Conservation (phyloP, 2,113 vertebrate species). For the Trogon melanurus region DNA sequence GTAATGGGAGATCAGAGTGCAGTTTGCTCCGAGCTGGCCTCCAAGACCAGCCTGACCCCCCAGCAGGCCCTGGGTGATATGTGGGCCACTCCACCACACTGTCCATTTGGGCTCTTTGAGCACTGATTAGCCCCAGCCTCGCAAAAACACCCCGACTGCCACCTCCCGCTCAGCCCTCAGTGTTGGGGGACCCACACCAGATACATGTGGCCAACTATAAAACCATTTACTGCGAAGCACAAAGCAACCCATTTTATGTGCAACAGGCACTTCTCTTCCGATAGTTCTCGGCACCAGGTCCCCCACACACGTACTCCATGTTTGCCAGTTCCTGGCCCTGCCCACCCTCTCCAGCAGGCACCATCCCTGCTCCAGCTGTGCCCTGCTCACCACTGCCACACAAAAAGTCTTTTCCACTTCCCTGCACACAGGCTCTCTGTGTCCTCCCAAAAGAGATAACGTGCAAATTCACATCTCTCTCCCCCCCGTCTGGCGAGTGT, state of each 20-base stretch:
- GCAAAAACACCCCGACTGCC: neutral
- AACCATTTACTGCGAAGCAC: neutral
- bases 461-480: neutral
- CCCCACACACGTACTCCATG: fast-evolving
- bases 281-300: fast-evolving
- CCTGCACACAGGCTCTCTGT: neutral
- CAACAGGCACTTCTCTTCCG: neutral
- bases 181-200: neutral
- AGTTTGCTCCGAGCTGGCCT: neutral
- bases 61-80: neutral
- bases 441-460: neutral
- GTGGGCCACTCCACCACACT: neutral
- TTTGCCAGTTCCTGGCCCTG: neutral
- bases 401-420: neutral
- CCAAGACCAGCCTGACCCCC: neutral
- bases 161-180: neutral
- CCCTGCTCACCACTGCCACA: neutral
- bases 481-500: neutral
- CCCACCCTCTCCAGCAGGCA: neutral
- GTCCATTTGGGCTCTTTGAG: neutral
- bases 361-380: neutral
- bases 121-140: neutral
- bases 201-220: fast-evolving
- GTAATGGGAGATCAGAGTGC: neutral
- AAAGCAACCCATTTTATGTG: neutral